phyloP scores from a whole-genome alignment of 2,797 vertebrate species.

The Hephaestus fuliginosus region DNA sequence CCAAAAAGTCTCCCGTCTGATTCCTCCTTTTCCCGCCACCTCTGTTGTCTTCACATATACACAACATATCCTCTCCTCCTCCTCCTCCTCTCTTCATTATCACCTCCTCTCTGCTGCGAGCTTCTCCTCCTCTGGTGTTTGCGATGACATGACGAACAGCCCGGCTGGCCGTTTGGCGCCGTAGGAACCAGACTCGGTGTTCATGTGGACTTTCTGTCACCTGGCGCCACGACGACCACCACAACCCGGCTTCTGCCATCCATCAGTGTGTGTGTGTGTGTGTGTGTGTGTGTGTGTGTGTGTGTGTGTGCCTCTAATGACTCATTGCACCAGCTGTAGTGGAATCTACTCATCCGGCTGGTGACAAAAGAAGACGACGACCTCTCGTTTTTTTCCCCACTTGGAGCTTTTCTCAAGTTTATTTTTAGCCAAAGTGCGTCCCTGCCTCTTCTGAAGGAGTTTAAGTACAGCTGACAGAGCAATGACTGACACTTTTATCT shows the following conservation, averaged over 20 bases:
- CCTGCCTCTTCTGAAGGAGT: slow-evolving; percentile 4
- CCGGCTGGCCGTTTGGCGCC: slow-evolving; percentile 57
- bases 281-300: slow-evolving; percentile 4
- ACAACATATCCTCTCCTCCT: background rate
- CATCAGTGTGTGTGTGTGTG: slow-evolving; percentile 17
- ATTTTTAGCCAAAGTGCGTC: slow-evolving; percentile 11
- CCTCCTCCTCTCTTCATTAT: slow-evolving; percentile 16
- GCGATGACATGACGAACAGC: slow-evolving; percentile 48
- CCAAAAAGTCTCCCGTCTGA: background rate
- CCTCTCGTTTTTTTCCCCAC: slow-evolving; percentile 2
- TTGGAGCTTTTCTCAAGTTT: slow-evolving; percentile 5
- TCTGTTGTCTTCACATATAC: background rate
- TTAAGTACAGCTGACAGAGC: background rate
- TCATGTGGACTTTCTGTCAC: slow-evolving; percentile 30
- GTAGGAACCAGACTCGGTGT: slow-evolving; percentile 28
- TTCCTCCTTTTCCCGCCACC: background rate
- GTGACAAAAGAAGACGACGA: slow-evolving; percentile 12
- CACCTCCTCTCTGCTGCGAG: slow-evolving; percentile 2
- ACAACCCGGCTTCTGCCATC: slow-evolving; percentile 22
- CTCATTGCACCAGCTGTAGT: slow-evolving; percentile 46
- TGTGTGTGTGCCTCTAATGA: slow-evolving; percentile 25
- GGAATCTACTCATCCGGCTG: slow-evolving; percentile 52
- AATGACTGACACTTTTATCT: background rate
- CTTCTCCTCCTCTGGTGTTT: slow-evolving; percentile 12
- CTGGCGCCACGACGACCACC: slow-evolving; percentile 51